phyloP scores from a whole-genome alignment of 2,113 vertebrate species.

The Trichechus manatus region DNA sequence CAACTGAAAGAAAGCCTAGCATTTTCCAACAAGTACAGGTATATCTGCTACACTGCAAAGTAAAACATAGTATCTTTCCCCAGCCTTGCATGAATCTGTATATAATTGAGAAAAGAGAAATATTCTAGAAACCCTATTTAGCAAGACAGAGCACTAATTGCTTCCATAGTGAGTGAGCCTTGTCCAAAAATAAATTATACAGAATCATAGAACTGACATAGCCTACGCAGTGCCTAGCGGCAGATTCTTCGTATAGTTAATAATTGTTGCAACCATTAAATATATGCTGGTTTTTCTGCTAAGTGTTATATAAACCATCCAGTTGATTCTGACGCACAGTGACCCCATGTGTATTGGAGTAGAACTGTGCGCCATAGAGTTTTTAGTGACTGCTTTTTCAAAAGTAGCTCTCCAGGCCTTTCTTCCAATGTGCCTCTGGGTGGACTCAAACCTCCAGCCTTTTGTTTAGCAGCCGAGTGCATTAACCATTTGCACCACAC shows the following conservation, averaged over 20 bases:
- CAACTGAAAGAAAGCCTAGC: neutral
- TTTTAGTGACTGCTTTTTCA: neutral
- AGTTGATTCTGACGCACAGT: neutral
- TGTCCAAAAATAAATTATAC: constrained; percentile 32
- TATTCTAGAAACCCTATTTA: constrained; percentile 5
- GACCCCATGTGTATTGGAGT: neutral
- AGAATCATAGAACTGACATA: neutral
- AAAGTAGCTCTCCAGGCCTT: neutral
- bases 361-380: neutral
- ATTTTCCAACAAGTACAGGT: neutral
- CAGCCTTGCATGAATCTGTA: neutral
- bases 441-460: neutral
- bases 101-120: constrained; percentile 26
- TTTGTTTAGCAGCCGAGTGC: neutral
- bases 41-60: neutral
- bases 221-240: neutral
- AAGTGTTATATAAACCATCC: neutral
- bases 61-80: neutral
- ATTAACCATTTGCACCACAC: neutral
- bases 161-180: neutral
- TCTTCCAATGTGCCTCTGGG: neutral
- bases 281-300: neutral
- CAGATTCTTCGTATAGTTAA: neutral
- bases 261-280: neutral
- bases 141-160: constrained; percentile 13